phyloP scores from a whole-genome alignment of 2,888 invertebrate species.

The Dilophus febrilis region DNA sequence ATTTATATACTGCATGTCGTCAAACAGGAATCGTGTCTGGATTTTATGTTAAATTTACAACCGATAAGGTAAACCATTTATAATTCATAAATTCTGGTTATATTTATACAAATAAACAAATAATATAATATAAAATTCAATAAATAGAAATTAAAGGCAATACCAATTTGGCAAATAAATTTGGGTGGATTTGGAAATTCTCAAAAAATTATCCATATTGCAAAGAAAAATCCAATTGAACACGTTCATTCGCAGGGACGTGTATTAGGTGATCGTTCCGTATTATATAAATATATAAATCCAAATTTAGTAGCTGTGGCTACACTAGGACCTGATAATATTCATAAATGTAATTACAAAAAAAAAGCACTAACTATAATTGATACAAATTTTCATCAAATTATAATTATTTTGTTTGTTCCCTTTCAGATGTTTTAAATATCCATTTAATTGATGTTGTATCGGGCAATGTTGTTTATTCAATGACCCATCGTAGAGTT shows the following conservation, averaged over 20 bases:
- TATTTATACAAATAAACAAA: slow-evolving; percentile 3
- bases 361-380: slow-evolving; percentile 6
- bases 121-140: slow-evolving; percentile 2
- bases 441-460: slow-evolving; percentile 81
- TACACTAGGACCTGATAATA: slow-evolving; percentile 55
- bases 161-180: slow-evolving; percentile 55
- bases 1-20: slow-evolving; percentile 45
- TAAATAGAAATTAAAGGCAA: slow-evolving; percentile 39
- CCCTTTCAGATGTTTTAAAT: slow-evolving; percentile 51
- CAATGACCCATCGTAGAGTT: slow-evolving; percentile 69
- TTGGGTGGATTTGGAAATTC: slow-evolving; percentile 40
- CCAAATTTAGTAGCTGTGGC: slow-evolving; percentile 86
- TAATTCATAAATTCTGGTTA: neutral
- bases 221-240: slow-evolving; percentile 48
- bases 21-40: slow-evolving; percentile 42
- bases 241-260: slow-evolving; percentile 87
- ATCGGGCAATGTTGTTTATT: slow-evolving; percentile 71
- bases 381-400: neutral
- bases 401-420: slow-evolving; percentile 2
- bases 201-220: slow-evolving; percentile 44
- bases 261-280: slow-evolving; percentile 86
- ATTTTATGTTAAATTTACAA: slow-evolving; percentile 29
- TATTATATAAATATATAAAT: slow-evolving; percentile 96
- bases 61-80: neutral
- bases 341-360: slow-evolving; percentile 46